Evolutionary conservation across 2,797 vertebrate species (phyloP).

Genomic region (Monodelphis domestica): DNA sequence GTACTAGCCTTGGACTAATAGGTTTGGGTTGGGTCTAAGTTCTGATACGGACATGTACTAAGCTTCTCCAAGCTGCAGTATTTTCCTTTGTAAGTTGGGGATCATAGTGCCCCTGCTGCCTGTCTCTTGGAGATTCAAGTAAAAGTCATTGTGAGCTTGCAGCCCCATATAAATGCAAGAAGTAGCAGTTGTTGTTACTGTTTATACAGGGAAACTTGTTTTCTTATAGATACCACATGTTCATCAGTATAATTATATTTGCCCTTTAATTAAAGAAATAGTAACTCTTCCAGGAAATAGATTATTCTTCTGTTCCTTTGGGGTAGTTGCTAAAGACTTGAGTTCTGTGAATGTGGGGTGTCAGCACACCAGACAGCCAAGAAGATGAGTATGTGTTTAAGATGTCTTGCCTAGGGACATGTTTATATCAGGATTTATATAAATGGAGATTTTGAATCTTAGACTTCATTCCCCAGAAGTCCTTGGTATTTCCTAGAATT

Average conservation of each 20-base stretch:
- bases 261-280: slow-evolving; percentile 59
- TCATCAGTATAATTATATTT: slow-evolving; percentile 26
- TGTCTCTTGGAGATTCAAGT: background rate
- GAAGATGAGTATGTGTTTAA: background rate
- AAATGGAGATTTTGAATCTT: too few species aligned
- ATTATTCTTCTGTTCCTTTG: slow-evolving; percentile 41
- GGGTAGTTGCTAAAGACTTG: slow-evolving; percentile 9
- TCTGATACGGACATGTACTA: background rate
- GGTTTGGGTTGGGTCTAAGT: background rate
- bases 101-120: background rate
- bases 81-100: background rate
- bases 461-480: too few species aligned
- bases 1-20: background rate
- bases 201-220: background rate
- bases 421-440: slow-evolving; percentile 59
- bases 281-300: slow-evolving; percentile 21
- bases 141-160: background rate
- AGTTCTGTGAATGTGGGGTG: slow-evolving; percentile 37
- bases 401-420: background rate
- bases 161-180: background rate
- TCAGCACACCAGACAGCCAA: slow-evolving; percentile 9
- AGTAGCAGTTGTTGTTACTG: background rate
- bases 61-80: background rate
- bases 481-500: too few species aligned
- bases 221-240: slow-evolving; percentile 40